Evolutionary conservation across 2,797 vertebrate species (phyloP).

Genomic region (Notamacropus eugenii): DNA sequence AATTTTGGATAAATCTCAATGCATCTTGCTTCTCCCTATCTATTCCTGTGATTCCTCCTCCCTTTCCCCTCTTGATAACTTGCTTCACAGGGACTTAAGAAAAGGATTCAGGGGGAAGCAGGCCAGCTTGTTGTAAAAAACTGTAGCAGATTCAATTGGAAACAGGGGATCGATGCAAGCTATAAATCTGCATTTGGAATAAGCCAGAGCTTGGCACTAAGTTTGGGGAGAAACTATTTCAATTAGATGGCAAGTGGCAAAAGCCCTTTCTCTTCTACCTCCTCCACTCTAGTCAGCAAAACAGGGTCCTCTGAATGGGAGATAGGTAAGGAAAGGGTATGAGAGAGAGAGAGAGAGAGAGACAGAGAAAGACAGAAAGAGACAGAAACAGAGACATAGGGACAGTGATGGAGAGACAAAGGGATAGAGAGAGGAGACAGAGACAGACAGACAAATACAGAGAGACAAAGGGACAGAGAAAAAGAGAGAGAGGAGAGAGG

Average conservation of each 20-base stretch:
- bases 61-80: neutral
- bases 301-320: neutral
- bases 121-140: constrained; percentile 58
- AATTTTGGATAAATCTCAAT: neutral
- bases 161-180: constrained; percentile 88
- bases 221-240: constrained; percentile 74
- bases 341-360: too few relatives aligned
- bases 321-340: neutral
- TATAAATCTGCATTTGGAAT: constrained; percentile 89
- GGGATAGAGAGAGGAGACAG: too few relatives aligned
- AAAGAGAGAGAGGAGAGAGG: neutral
- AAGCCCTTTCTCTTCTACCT: neutral
- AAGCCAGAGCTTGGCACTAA: constrained; percentile 79
- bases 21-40: neutral
- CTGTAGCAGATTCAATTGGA: constrained; percentile 71
- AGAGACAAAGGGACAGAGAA: neutral
- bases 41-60: constrained; percentile 16
- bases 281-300: neutral
- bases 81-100: constrained; percentile 30
- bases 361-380: neutral
- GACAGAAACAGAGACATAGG: neutral
- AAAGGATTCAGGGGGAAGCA: neutral
- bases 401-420: too few relatives aligned
- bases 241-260: constrained; percentile 57
- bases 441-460: neutral